phyloP scores from a whole-genome alignment of 2,113 vertebrate species.

The Osmerus eperlanus region DNA sequence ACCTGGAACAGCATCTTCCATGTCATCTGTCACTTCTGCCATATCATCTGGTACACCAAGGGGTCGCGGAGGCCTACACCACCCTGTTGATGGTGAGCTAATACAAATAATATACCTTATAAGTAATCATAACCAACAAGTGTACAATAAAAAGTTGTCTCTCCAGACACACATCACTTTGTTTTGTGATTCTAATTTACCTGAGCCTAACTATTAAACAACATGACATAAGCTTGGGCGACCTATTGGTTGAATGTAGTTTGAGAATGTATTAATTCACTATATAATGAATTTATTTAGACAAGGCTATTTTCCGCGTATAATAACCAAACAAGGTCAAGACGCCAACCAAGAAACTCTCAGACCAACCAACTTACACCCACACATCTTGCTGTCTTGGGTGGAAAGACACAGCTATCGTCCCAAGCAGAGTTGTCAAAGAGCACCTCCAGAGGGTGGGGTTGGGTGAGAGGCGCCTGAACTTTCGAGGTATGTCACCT shows the following conservation, averaged over 20 bases:
- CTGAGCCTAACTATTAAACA: background rate
- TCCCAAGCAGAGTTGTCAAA: background rate
- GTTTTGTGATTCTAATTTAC: background rate
- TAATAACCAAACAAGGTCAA: background rate
- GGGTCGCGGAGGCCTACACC: too few relatives aligned
- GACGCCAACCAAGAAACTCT: background rate
- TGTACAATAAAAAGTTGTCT: too few relatives aligned
- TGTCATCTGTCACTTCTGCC: too few relatives aligned
- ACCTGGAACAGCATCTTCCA: too few relatives aligned
- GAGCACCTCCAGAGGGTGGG: background rate
- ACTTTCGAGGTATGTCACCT: background rate
- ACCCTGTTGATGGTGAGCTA: too few relatives aligned
- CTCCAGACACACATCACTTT: background rate
- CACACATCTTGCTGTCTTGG: background rate
- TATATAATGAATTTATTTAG: background rate
- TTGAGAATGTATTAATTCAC: background rate
- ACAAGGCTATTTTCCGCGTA: background rate
- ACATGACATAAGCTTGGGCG: background rate
- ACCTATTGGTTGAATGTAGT: background rate
- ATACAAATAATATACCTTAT: too few relatives aligned
- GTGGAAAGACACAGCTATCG: background rate
- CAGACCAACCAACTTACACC: background rate
- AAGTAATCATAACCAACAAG: too few relatives aligned
- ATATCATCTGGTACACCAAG: too few relatives aligned
- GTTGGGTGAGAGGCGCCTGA: slow-evolving; percentile 3